Percentiles rank a stretch among this genome's conserved stretches.
phyloP scores from a whole-genome alignment of 1,140 invertebrate species.

The Antheraea pernyi region DNA sequence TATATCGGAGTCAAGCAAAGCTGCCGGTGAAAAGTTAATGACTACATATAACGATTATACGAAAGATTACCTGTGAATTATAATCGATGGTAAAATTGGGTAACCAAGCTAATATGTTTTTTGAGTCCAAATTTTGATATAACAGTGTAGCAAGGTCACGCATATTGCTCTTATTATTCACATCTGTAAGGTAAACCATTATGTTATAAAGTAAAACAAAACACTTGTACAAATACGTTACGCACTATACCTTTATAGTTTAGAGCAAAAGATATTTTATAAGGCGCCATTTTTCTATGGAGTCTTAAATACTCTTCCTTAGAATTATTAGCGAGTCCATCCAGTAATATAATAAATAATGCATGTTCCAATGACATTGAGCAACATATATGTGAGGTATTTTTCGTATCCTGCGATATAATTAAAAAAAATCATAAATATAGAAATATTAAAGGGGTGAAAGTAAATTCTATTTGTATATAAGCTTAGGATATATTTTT shows the following conservation, averaged over 20 bases:
- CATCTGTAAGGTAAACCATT: not conserved
- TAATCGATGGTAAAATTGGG: not conserved
- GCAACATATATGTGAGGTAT: slow-evolving; percentile 69
- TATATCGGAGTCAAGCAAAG: too few species aligned
- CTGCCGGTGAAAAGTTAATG: too few species aligned
- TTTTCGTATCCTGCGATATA: slow-evolving; percentile 17
- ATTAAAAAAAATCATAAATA: not conserved
- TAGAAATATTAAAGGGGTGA: too few species aligned
- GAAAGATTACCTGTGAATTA: not conserved
- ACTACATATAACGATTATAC: not conserved
- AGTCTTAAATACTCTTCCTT: slow-evolving; percentile 79
- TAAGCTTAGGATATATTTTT: too few species aligned
- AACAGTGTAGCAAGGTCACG: slow-evolving; percentile 5
- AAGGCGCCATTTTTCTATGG: slow-evolving; percentile 86
- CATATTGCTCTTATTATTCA: not conserved
- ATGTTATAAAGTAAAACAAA: not conserved
- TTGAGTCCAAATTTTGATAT: not conserved
- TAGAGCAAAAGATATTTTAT: slow-evolving; percentile 83
- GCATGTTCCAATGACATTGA: slow-evolving; percentile 80
- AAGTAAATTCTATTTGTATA: too few species aligned
- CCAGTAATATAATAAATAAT: slow-evolving; percentile 81
- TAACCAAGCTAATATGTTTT: not conserved
- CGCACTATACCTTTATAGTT: slow-evolving; percentile 52
- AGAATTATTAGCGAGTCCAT: slow-evolving; percentile 66
- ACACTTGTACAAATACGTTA: not conserved